Conservation (phyloP, 2,113 vertebrate species). For the Reinhardtius hippoglossoides region DNA sequence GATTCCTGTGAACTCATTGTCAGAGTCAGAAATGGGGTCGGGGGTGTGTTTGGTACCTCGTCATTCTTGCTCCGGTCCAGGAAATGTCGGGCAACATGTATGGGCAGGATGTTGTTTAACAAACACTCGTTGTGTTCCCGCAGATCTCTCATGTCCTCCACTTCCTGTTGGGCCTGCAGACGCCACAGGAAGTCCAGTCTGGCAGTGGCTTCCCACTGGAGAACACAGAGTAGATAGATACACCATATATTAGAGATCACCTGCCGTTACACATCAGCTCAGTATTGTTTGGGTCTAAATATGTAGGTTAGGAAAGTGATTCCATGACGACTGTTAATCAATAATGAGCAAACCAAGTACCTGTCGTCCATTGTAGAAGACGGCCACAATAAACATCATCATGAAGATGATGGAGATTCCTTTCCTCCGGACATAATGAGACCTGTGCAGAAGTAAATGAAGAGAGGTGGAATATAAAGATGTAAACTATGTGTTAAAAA, state of each 20-base stretch:
- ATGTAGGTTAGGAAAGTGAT: no score
- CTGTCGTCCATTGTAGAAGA: slow-evolving; percentile 96
- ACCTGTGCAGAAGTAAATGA: slow-evolving; percentile 72
- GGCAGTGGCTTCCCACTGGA: slow-evolving; percentile 94
- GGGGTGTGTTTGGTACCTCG: slow-evolving; percentile 80
- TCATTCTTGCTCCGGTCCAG: slow-evolving; percentile 93
- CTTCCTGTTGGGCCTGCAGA: slow-evolving; percentile 95
- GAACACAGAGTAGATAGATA: neutral
- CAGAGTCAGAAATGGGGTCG: neutral
- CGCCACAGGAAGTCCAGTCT: slow-evolving; percentile 96
- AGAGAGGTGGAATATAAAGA: neutral
- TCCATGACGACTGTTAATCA: no score
- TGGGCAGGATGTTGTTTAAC: slow-evolving; percentile 93
- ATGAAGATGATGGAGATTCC: slow-evolving; percentile 92
- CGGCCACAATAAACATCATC: slow-evolving; percentile 92
- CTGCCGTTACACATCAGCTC: neutral
- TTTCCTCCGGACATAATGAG: slow-evolving; percentile 92
- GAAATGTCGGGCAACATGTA: slow-evolving; percentile 93
- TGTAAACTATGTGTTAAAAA: neutral
- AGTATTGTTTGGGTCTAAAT: neutral
- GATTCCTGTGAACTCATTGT: no score
- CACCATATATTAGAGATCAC: neutral
- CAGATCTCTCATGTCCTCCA: slow-evolving; percentile 96
- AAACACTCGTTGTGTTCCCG: slow-evolving; percentile 96
- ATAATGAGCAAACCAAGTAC: slow-evolving; percentile 65